Base-by-base conservation (phyloP, 2,113 vertebrate genomes). In the Melanotaenia duboulayi region DNA sequence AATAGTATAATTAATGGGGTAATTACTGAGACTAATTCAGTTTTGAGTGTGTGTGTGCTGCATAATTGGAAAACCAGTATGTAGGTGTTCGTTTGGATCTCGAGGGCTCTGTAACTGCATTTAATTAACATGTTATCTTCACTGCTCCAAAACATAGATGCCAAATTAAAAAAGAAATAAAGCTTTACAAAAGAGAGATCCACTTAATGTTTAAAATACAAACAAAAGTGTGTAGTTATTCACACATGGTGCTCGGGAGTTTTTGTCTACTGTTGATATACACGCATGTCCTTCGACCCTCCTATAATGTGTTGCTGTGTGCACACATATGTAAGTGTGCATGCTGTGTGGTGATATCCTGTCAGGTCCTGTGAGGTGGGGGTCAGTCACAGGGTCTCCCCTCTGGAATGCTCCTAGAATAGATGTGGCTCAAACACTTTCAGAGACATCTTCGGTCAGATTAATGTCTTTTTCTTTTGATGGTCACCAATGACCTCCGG, bases 401-500 rank as follows among this genome's bases (percentile, higher is more conserved):
- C 87, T 88, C 61, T 91, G 87, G 87, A 92, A 94, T 93, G 93
- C 89, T 91, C 93, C 89, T 52, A 90, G 90, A 93, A 93, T 94
- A 93, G 90, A 87, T 80, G 74, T 22, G 40, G 58, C 35, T 42
- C 70, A 71, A 42, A 75, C 77, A 76, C 51, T 57, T 19, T 50
- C 11, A 84, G 66, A 71, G 22, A 55, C 69, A 77, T 87, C 71
- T 85, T 52, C 60, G 22, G 48, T 63, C 60, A 71, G 52, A 44
- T 72, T 69, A 63, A 72, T 49, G 56, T 58, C 54, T 78, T 61
- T 35, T 54, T 71, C 42, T 70, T 69, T 60, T 35, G 23, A 22
- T 50, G 52, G 49, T 59, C 71, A 76, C 63, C 65, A 6, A 44
- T 63, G 50, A 75, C 73, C 64, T 35, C 42, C 0, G 23, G 42